These are phyloP conservation scores for Psittacula cyanocephala DNA, from an alignment of 2,113 vertebrate genomes.

Conservation along the genomic window DNA sequence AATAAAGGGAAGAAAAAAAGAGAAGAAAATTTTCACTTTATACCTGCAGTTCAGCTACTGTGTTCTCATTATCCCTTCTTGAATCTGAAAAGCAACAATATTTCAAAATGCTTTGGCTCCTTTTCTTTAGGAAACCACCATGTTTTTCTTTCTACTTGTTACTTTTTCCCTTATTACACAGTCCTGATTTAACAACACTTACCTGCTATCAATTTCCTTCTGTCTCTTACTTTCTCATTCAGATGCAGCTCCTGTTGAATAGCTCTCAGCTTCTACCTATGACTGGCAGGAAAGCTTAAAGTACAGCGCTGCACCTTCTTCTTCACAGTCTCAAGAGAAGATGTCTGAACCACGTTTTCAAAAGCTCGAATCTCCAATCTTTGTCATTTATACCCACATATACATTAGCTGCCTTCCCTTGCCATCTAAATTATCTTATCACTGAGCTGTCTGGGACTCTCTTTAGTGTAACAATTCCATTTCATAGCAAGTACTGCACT, in stretches of 20 bases:
- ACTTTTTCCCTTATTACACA: background rate
- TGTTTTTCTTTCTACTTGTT: background rate
- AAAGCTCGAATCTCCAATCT: slow-evolving; percentile 19
- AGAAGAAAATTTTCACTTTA: background rate
- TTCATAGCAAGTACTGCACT: slow-evolving; percentile 67
- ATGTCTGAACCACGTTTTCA: background rate
- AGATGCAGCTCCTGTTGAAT: slow-evolving; percentile 5
- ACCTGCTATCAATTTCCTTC: slow-evolving; percentile 17
- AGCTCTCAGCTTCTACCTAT: background rate
- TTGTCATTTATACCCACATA: slow-evolving; percentile 63
- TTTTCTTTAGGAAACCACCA: slow-evolving; percentile 33
- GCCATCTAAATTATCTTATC: slow-evolving; percentile 78
- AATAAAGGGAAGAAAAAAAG: background rate
- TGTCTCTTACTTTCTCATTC: slow-evolving; percentile 13
- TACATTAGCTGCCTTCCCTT: slow-evolving; percentile 63
- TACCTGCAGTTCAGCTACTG: background rate
- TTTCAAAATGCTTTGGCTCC: slow-evolving; percentile 16
- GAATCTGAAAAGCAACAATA: slow-evolving; percentile 21
- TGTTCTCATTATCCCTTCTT: background rate
- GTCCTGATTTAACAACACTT: slow-evolving; percentile 27
- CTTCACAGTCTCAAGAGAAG: slow-evolving; percentile 19
- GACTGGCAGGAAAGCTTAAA: slow-evolving; percentile 45
- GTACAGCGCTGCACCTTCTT: slow-evolving; percentile 18
- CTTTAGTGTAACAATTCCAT: slow-evolving; percentile 63
- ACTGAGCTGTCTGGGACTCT: slow-evolving; percentile 67